A percentile compares a stretch with the other conserved stretches of the same genome.
phyloP scores from a whole-genome alignment of 1,140 invertebrate genomes.

The Caenorhabditis brenneri region DNA sequence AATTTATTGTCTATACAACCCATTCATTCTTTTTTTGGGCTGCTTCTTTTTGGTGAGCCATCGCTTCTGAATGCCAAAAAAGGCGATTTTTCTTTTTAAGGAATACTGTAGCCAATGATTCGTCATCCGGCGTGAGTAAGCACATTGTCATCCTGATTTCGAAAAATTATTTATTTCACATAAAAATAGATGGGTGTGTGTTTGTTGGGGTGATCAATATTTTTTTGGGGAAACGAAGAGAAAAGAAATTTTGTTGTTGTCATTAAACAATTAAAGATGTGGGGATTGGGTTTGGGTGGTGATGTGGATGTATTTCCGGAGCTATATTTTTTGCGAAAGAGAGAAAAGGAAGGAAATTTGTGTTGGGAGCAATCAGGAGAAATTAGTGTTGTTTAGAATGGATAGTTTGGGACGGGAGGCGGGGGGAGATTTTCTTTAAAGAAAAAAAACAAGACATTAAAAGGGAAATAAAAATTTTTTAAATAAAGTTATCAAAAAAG shows the following conservation, averaged over 20 bases:
- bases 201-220: background rate
- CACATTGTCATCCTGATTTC: background rate
- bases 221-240: too few relatives aligned
- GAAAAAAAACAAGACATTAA: background rate
- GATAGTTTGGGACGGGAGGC: background rate
- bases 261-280: conserved; percentile 31
- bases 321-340: background rate
- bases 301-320: background rate
- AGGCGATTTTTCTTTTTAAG: too few relatives aligned
- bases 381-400: background rate
- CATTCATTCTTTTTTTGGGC: too few relatives aligned
- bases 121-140: too few relatives aligned
- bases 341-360: background rate
- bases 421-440: background rate
- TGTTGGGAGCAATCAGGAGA: background rate
- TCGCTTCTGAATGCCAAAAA: too few relatives aligned
- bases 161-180: conserved; percentile 37
- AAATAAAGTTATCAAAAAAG: background rate
- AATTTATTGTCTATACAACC: too few relatives aligned
- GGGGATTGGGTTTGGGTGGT: background rate
- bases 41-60: too few relatives aligned
- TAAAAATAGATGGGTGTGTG: background rate
- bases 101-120: too few relatives aligned
- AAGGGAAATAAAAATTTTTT: background rate
- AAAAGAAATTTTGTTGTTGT: background rate